A percentile compares a stretch with the other conserved stretches of the same genome.
phyloP scores from a whole-genome alignment of 2,113 vertebrate genomes.

The Pantherophis guttatus region DNA sequence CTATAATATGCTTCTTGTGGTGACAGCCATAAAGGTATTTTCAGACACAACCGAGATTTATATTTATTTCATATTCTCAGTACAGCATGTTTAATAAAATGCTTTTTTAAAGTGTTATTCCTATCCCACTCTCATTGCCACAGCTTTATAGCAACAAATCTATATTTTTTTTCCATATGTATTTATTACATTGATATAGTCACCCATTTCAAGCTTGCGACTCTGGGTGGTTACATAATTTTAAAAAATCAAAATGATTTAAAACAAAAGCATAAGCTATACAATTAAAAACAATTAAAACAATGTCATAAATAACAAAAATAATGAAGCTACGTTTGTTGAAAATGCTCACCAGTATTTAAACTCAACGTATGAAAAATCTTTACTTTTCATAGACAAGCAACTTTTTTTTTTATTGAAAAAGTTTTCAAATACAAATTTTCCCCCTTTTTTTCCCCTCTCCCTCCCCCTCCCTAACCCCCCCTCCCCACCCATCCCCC shows the following conservation, averaged over 20 bases:
- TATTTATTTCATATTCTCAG: neutral
- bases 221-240: neutral
- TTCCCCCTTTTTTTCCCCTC: too few species aligned
- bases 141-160: neutral
- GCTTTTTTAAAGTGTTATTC: neutral
- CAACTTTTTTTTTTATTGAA: too few species aligned
- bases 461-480: too few species aligned
- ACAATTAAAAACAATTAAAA: neutral
- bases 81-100: neutral
- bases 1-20: neutral
- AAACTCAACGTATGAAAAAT: neutral
- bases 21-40: neutral
- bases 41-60: neutral
- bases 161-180: neutral
- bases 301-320: neutral
- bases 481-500: too few species aligned
- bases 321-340: neutral
- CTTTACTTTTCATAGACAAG: neutral
- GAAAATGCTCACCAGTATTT: neutral
- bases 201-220: neutral
- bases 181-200: neutral
- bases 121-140: neutral
- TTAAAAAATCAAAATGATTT: neutral
- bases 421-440: too few species aligned
- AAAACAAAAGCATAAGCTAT: neutral